Evolutionary conservation across 1,140 invertebrate species (phyloP), one percentile per base, ranked within the genome.

Genomic region (Zaprionus africanus): DNA sequence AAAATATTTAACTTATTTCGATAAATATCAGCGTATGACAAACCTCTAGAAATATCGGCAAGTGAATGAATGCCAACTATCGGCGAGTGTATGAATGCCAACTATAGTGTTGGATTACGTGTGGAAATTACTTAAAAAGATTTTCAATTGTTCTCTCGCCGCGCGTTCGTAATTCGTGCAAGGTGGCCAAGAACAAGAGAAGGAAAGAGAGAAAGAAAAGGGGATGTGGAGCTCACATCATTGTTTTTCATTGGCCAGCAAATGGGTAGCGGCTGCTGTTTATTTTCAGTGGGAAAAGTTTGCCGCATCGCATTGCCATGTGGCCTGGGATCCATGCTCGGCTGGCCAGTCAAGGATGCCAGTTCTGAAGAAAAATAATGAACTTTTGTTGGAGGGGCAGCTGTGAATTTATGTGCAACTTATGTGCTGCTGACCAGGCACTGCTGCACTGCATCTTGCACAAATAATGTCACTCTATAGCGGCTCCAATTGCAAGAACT

Each of bases 91-190:
- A 51, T 31, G 49, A 65, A 73, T 74, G 81, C 69, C 71, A 79
- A 76, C 81, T 84, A 91, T 91, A 91, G 84, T 91, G 87, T 91
- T 88, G 82, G 87, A 91, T 91, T 91, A 91, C 87, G 87, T 91
- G 87, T 83, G 81, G 78, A 91, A 91, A 91, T 91, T 91, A 91
- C 87, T 91, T 91, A 91, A 91, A 91, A 91, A 91, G 82, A 91
- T 91, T 91, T 83, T 91, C 82, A 91, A 91, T 87, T 91, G 87
- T 80, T 86, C 77, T 70, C 59, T 63, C 34, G 26, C 1, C 24
- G 65, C 9, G 24, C 38, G 34, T 64, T 38, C 19, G 26, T 65
- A 53, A 41, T 59, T 34, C 36, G 67, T 62, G 49, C 5, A 31
- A 54, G 54, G 26, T 69, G 59, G 24, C 17, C 6, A 7, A 7